Evolutionary conservation across 2,113 vertebrate species (phyloP).

Genomic region (Globicephala melas): DNA sequence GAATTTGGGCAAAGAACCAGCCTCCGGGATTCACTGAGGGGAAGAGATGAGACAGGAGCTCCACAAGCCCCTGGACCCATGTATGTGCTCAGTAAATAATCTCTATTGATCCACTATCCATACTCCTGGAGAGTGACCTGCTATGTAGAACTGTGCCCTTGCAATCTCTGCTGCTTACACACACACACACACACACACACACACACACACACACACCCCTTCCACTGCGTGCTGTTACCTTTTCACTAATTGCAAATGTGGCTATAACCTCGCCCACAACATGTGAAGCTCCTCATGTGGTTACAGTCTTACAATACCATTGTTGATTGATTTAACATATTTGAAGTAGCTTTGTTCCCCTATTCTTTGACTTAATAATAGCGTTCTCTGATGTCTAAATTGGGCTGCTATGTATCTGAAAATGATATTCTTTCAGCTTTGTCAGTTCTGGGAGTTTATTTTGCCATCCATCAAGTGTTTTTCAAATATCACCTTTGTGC

Average conservation of each 20-base stretch:
- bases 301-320: neutral
- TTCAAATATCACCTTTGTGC: neutral
- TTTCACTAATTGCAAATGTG: neutral
- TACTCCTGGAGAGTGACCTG: accelerated
- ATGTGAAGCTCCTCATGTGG: neutral
- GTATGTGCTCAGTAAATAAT: accelerated
- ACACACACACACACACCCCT: too few species aligned
- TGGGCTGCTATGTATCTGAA: conserved; percentile 65
- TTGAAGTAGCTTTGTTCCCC: conserved; percentile 20
- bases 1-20: neutral
- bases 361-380: conserved; percentile 72
- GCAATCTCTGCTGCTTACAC: accelerated
- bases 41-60: accelerated
- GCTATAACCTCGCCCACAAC: neutral
- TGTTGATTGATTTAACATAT: conserved; percentile 56
- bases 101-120: accelerated
- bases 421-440: conserved; percentile 71
- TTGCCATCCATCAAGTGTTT: conserved; percentile 58
- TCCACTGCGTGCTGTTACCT: accelerated
- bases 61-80: accelerated
- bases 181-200: accelerated
- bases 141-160: accelerated
- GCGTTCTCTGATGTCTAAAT: conserved; percentile 71
- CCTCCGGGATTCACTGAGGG: neutral
- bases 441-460: conserved; percentile 71